Percentiles rank a stretch among this genome's conserved stretches.
Conservation (phyloP, 2,888 invertebrate genomes). For the Ophion ellenae region DNA sequence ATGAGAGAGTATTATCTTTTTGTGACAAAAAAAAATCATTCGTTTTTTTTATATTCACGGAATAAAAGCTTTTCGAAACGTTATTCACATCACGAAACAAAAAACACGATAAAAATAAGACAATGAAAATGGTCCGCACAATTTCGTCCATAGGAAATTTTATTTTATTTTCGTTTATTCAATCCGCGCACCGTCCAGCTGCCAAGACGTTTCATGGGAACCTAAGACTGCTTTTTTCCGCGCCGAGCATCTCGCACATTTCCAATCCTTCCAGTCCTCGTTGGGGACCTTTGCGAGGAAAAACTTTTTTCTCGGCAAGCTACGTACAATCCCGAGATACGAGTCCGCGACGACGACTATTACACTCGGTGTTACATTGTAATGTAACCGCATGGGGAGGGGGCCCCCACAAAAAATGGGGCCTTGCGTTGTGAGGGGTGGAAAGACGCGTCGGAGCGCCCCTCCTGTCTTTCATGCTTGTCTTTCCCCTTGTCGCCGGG, state of each 20-base stretch:
- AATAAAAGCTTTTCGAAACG: not conserved
- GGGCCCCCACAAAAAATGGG: not conserved
- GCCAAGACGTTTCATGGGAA: slow-evolving; percentile 62
- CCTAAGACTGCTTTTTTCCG: slow-evolving; percentile 33
- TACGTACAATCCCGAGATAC: slow-evolving; percentile 28
- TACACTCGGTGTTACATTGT: slow-evolving; percentile 49
- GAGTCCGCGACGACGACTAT: slow-evolving; percentile 29
- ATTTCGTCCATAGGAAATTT: not conserved
- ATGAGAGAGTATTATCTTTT: not conserved
- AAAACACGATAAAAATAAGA: not conserved
- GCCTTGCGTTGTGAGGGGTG: not conserved
- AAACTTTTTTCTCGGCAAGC: slow-evolving; percentile 24
- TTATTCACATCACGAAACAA: not conserved
- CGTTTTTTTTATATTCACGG: not conserved
- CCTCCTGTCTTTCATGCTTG: slow-evolving; percentile 39
- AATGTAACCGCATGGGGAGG: slow-evolving; percentile 35
- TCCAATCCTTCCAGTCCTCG: slow-evolving; percentile 42
- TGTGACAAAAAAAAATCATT: not conserved
- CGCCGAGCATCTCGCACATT: not conserved
- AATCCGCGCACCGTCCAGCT: slow-evolving; percentile 33
- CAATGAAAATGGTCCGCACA: not conserved
- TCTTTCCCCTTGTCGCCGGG: slow-evolving; percentile 41
- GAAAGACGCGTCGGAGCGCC: slow-evolving; percentile 49
- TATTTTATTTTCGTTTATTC: not conserved
- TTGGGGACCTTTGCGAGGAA: slow-evolving; percentile 15